Conservation (phyloP, 2,888 invertebrate genomes). For the Chydorus sphaericus region DNA sequence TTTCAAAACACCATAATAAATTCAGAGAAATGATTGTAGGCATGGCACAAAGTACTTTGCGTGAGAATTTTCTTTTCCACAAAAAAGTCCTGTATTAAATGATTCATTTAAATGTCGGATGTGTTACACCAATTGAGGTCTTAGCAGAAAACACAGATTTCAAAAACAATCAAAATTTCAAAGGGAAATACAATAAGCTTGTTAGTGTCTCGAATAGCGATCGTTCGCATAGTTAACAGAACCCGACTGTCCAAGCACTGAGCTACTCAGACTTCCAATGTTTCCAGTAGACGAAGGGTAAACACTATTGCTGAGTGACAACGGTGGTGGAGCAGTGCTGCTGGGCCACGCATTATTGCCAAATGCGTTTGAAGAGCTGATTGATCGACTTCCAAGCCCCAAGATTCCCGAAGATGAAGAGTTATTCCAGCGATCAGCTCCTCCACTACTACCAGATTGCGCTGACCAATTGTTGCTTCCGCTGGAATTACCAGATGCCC, state of each 20-base stretch:
- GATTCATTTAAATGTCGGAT: too few species aligned
- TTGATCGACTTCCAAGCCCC: background rate
- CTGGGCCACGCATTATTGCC: background rate
- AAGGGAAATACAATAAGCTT: too few species aligned
- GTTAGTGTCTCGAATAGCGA: slow-evolving; percentile 7
- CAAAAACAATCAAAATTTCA: too few species aligned
- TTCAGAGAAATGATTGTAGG: too few species aligned
- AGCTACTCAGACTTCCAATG: background rate
- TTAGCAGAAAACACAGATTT: too few species aligned
- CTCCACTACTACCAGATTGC: background rate
- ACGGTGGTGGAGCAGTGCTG: background rate
- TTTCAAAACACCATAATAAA: too few species aligned
- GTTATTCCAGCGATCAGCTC: background rate
- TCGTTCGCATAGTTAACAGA: slow-evolving; percentile 1
- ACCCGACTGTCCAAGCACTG: background rate
- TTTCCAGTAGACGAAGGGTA: background rate
- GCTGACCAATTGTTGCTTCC: background rate
- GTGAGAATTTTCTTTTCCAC: too few species aligned
- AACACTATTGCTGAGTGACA: background rate
- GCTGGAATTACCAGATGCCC: background rate
- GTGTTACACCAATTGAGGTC: too few species aligned
- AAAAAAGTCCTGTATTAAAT: too few species aligned
- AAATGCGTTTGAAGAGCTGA: background rate
- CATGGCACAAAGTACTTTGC: too few species aligned
- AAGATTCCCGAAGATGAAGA: background rate